phyloP scores from a whole-genome alignment of 1,140 invertebrate genomes.

The Meloidogyne exigua region DNA sequence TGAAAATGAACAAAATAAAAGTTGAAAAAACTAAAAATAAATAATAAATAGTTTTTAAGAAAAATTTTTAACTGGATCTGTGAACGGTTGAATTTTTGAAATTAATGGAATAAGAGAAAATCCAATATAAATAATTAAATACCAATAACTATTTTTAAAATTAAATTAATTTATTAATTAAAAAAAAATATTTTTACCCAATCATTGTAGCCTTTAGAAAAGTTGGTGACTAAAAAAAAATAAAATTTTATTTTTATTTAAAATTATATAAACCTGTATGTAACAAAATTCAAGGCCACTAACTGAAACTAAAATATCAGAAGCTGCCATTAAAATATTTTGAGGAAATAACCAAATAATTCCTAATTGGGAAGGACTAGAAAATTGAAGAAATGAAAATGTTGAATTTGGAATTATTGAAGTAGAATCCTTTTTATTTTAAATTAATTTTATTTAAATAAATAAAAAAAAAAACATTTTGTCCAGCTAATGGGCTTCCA shows the following conservation, averaged over 20 bases:
- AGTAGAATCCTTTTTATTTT: neutral
- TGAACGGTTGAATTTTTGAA: conserved; percentile 12
- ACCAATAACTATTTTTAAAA: conserved; percentile 24
- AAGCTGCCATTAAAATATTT: conserved; percentile 16
- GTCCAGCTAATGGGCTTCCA: conserved; percentile 14
- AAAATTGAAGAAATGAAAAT: conserved; percentile 10
- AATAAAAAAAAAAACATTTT: conserved; percentile 8
- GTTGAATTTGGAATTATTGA: neutral
- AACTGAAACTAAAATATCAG: conserved; percentile 15
- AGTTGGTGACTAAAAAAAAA: conserved; percentile 22
- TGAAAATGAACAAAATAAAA: conserved; percentile 3
- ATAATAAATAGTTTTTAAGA: neutral
- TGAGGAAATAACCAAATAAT: conserved; percentile 19
- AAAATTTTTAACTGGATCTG: conserved; percentile 13
- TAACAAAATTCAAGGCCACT: conserved; percentile 23
- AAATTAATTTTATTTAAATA: neutral
- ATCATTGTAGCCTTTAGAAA: conserved; percentile 25
- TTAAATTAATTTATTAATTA: neutral
- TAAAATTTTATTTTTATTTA: neutral
- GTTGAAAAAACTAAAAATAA: neutral
- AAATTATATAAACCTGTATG: neutral
- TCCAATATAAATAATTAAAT: conserved; percentile 24
- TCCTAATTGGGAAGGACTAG: neutral
- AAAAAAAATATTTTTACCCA: neutral
- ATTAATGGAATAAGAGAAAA: conserved; percentile 10